These are phyloP conservation scores for Steinernema carpocapsae DNA, from an alignment of 2,888 invertebrate genomes.

Conservation along the genomic window DNA sequence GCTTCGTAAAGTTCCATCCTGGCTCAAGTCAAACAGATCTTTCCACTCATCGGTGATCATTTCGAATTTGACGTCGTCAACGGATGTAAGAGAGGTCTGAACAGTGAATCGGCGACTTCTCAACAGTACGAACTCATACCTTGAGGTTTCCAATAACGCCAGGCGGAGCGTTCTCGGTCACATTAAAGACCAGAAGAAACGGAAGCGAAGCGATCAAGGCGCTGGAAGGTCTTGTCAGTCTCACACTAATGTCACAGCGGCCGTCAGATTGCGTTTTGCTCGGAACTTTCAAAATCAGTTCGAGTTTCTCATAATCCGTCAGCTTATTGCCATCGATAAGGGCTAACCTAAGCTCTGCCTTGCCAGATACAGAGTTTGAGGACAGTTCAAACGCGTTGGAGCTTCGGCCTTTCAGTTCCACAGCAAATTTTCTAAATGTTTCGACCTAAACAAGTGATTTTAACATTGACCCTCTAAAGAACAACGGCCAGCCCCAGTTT, in stretches of 20 bases:
- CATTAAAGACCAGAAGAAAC: neutral
- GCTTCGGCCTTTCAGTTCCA: neutral
- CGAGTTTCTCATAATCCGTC: neutral
- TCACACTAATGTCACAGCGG: neutral
- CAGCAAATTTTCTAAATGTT: neutral
- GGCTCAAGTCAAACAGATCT: neutral
- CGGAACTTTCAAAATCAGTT: neutral
- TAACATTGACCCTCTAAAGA: too few species aligned
- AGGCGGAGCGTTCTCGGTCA: neutral
- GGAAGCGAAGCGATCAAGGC: neutral
- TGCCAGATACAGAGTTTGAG: neutral
- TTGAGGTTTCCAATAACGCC: neutral
- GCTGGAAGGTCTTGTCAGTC: neutral
- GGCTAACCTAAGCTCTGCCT: neutral
- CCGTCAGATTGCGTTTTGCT: constrained; percentile 12
- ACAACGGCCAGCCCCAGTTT: too few species aligned
- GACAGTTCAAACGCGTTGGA: neutral
- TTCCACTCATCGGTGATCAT: neutral
- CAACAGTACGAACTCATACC: too few species aligned
- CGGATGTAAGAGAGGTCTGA: neutral
- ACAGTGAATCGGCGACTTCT: neutral
- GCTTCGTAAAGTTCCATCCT: constrained; percentile 38
- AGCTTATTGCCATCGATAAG: neutral
- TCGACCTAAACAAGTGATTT: neutral
- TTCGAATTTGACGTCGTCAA: neutral